Conservation (phyloP, 1,140 invertebrate genomes). For the Drosophila triauraria region DNA sequence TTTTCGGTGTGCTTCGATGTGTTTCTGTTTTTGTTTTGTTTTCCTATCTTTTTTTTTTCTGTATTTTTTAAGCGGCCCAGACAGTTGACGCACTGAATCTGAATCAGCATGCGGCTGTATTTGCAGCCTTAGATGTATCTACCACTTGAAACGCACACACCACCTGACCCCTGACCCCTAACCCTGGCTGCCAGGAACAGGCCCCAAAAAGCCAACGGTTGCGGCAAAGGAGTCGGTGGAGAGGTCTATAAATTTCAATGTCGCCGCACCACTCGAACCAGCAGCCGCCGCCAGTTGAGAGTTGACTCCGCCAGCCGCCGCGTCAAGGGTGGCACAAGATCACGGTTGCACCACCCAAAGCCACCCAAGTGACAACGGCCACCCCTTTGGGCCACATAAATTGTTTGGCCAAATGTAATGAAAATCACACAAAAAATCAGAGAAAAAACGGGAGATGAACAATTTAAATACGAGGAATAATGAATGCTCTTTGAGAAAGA, state of each 20-base stretch:
- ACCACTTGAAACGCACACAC: slow-evolving; percentile 50
- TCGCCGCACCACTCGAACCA: slow-evolving; percentile 63
- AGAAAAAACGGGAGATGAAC: neutral
- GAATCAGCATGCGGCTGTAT: slow-evolving; percentile 28
- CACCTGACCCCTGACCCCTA: slow-evolving; percentile 15
- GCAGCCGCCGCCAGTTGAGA: slow-evolving; percentile 20
- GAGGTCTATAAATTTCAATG: slow-evolving; percentile 75
- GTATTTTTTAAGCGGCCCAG: slow-evolving; percentile 32
- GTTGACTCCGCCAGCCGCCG: slow-evolving; percentile 35
- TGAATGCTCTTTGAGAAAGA: neutral
- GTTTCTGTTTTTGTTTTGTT: slow-evolving; percentile 13
- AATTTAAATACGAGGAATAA: slow-evolving; percentile 4
- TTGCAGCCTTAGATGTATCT: slow-evolving; percentile 16
- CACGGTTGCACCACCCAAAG: slow-evolving; percentile 20
- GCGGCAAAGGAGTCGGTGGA: neutral
- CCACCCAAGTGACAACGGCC: slow-evolving; percentile 42
- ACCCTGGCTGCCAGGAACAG: slow-evolving; percentile 30
- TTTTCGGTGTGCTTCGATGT: slow-evolving; percentile 55
- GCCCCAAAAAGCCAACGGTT: neutral
- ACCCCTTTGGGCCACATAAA: slow-evolving; percentile 67
- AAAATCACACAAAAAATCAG: slow-evolving; percentile 53
- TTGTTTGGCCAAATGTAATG: slow-evolving; percentile 68
- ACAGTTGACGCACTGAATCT: slow-evolving; percentile 39
- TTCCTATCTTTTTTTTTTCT: slow-evolving; percentile 12
- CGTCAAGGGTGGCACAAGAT: slow-evolving; percentile 42